Conservation (phyloP, 2,888 invertebrate species). For the Graphium colonna region DNA sequence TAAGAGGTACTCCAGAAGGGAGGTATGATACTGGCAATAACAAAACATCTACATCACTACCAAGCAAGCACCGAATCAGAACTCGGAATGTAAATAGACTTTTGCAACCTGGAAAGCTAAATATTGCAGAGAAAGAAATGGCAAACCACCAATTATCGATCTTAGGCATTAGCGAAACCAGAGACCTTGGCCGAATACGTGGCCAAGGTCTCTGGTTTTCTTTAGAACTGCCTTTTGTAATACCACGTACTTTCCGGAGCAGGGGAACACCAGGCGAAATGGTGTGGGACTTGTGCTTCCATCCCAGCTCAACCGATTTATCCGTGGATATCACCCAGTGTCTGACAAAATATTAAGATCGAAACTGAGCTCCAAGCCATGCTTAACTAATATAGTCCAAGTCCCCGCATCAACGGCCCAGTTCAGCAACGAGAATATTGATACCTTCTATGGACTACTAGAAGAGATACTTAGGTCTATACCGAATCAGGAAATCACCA, state of each 20-base stretch:
- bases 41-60: no score
- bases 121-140: background rate
- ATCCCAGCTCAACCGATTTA: background rate
- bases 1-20: no score
- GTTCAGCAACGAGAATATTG: background rate
- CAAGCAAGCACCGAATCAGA: no score
- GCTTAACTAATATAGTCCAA: background rate
- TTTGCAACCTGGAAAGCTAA: no score
- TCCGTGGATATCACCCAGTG: background rate
- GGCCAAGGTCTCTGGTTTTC: constrained; percentile 15
- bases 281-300: background rate
- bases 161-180: constrained; percentile 15
- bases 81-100: no score
- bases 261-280: background rate
- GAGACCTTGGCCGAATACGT: constrained; percentile 23
- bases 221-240: constrained; percentile 13
- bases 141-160: background rate
- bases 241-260: constrained; percentile 17
- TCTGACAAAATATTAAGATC: background rate
- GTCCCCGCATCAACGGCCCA: background rate
- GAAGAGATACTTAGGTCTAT: no score
- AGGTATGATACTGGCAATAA: no score
- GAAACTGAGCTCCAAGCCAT: no score
- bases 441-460: no score
- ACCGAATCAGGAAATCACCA: no score